Percentiles rank a stretch among this genome's conserved stretches.
phyloP scores from a whole-genome alignment of 2,888 invertebrate species.

The Sesamia inferens region DNA sequence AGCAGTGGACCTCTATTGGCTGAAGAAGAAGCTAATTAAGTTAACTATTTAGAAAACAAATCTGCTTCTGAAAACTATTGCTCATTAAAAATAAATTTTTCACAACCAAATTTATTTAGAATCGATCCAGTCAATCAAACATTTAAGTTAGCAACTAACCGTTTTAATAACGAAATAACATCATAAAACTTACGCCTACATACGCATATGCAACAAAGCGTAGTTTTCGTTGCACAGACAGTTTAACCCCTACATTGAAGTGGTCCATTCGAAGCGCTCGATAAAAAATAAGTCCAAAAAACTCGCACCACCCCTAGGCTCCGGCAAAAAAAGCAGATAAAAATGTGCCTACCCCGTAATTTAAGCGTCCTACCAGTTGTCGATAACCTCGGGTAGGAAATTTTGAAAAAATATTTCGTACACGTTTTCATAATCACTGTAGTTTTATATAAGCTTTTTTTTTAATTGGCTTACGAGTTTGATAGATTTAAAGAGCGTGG shows the following conservation, averaged over 20 bases:
- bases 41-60: too few species aligned
- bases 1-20: too few species aligned
- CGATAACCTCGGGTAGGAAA: slow-evolving; percentile 78
- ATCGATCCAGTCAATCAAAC: slow-evolving; percentile 45
- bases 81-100: too few species aligned
- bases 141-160: slow-evolving; percentile 56
- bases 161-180: slow-evolving; percentile 54
- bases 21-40: slow-evolving; percentile 1
- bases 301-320: slow-evolving; percentile 86
- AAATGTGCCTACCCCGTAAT: slow-evolving; percentile 87
- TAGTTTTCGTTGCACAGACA: slow-evolving; percentile 76
- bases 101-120: slow-evolving; percentile 27
- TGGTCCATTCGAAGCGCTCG: slow-evolving; percentile 77
- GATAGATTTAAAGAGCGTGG: neutral
- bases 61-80: too few species aligned
- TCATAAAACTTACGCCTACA: slow-evolving; percentile 24
- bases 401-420: slow-evolving; percentile 63
- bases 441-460: slow-evolving; percentile 36
- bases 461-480: neutral
- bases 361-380: slow-evolving; percentile 87
- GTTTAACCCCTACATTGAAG: slow-evolving; percentile 83
- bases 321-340: slow-evolving; percentile 85
- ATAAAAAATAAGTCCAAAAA: slow-evolving; percentile 82
- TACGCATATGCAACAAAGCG: slow-evolving; percentile 50
- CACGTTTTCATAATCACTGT: slow-evolving; percentile 57